Evolutionary conservation across 2,797 vertebrate species (phyloP).

Genomic region (Alectoris magna): DNA sequence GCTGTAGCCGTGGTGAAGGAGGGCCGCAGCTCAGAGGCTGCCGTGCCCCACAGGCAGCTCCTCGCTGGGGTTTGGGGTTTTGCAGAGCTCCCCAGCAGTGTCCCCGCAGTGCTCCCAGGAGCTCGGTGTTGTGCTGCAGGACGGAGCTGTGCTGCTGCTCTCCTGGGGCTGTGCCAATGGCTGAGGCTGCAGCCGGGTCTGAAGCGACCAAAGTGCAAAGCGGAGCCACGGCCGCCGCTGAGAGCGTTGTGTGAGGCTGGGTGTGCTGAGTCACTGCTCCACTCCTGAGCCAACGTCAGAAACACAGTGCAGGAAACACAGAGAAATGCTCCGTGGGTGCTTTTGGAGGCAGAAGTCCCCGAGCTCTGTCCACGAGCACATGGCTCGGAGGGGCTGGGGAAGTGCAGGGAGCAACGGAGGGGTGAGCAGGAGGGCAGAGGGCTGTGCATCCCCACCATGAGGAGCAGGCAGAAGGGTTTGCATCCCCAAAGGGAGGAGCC

Average conservation of each 20-base stretch:
- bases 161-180: background rate
- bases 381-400: too few relatives aligned
- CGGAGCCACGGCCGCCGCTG: background rate
- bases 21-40: accelerated
- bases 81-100: background rate
- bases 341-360: background rate
- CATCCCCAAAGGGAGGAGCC: too few relatives aligned
- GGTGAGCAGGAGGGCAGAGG: too few relatives aligned
- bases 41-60: background rate
- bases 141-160: background rate
- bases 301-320: background rate
- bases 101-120: background rate
- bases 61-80: background rate
- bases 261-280: background rate
- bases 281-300: background rate
- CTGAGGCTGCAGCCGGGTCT: background rate
- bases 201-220: background rate
- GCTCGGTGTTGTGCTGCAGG: too few relatives aligned
- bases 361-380: background rate
- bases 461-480: too few relatives aligned
- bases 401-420: too few relatives aligned
- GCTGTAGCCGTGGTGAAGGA: background rate
- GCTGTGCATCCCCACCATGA: too few relatives aligned
- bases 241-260: background rate
- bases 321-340: background rate